Base-by-base conservation (phyloP, 2,113 vertebrate genomes). In the Stigmatopora nigra region DNA sequence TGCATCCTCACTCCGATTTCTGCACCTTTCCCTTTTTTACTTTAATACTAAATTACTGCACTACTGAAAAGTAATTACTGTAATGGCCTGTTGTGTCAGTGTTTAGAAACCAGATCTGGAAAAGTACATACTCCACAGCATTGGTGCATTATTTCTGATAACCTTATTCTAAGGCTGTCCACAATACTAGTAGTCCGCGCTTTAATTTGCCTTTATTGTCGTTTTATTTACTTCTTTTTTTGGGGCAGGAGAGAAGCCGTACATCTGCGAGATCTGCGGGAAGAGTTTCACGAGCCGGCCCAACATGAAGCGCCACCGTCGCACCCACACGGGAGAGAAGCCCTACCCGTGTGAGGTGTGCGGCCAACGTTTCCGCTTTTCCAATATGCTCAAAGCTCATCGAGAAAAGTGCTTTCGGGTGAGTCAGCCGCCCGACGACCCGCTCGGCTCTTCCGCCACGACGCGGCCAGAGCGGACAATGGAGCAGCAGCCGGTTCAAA, bases 381-480 rank as follows among this genome's bases (percentile, higher is more conserved):
- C 96, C 89, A 98, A 98, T 92, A 98, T 98, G 95, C 95, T 98
- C 71, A 98, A 98, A 78, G 95, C 95, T 1, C 96, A 98, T 90
- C 92, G 94, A 78, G 95, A 98, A 86, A 98, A 96, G 58, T 98
- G 96, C 80, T 96, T 98, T 89, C 93, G 91, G 1, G 88, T 96
- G 84, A 95, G 90, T 89, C 56, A 78, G 1, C 85, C 86, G 1
- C 60, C 67, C 3, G 47, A 68, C 25, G 83, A 87, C 82, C 51
- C 87, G 0, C 79, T 88, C 48, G 17, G 62, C 63, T 83, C 78
- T 70, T 46, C 45, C 11, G 13, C 13, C 13, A 3, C 48, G 5
- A 8, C 9, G 17, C 1, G n/a, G 17, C 17, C 48, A 9, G 48
- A 51, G 48, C 17, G 17, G 48, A 7, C 7, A 8, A 17, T 17